Base-by-base conservation (phyloP, 2,113 vertebrate species). In the Poicephalus gulielmi region DNA sequence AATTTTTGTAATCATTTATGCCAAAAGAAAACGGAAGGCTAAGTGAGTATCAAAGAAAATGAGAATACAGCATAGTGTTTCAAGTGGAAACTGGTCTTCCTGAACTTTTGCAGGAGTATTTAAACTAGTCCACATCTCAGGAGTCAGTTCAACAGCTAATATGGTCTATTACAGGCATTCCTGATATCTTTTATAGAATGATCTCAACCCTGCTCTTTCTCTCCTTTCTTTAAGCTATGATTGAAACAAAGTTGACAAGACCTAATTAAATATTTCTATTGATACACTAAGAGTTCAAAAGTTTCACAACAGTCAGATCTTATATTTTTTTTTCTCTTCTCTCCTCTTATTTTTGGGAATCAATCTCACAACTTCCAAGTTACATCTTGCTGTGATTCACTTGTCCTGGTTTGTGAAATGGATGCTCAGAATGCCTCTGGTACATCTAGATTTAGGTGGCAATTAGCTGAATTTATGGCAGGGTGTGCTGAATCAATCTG, bases 341-440 rank as follows among this genome's bases (percentile, higher is more conserved):
- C 3, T 46, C 14, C 12, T 62, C 10, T 88, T 63, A 4, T 11
- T 4, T 57, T 66, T 47, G 24, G 15, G 17, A 81, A 86, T 24
- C 3, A 76, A 4, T 53, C 15, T 68, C 52, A 46, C 4, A 35
- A 6, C 11, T 53, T 83, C 22, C 19, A 49, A 27, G 9, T 43
- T 63, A 35, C 7, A 7, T 10, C 5, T 2, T 39, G 2, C 24
- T 49, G 37, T 66, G 27, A 69, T 31, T 77, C 30, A 35, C 11
- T 83, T 41, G 8, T 52, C 23, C 8, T 70, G 19, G 3, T 55
- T 53, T 73, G 17, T 66, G 55, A 82, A 23, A 4, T 24, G 39
- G 11, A 62, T 28, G 17, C 18, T 52, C 41, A 52, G 3, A 83
- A 28, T 4, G 1, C 1, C 11, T 1, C 24, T 20, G 4, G 8